Evolutionary conservation across 35 echinoderm and acorn worm species (phyloP), one percentile per base, ranked within the genome.

Genomic region (Ophioderma brevispina): DNA sequence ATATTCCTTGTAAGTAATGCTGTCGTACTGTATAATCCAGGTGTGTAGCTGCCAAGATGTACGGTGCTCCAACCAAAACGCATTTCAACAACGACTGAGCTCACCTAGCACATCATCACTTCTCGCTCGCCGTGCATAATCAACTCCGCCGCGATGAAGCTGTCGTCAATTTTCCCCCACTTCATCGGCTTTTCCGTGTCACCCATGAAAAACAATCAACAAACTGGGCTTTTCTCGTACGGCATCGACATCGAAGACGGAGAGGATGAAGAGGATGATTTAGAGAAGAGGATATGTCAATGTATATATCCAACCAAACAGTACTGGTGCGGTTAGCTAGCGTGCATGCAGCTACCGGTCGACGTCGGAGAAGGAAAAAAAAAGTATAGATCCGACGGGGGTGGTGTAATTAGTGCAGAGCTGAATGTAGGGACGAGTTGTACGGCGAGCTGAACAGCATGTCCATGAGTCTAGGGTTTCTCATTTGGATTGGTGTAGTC

Each of bases 381-480:
- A 70, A 70, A 70, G 59, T 70, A 70, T 70, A 70, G 59, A 70
- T 70, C 59, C 23, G 59, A 70, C 59, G 59, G 59, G 59, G 59
- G 59, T 18, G 59, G n/a, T 70, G 59, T 70, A 70, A 70, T 70
- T 70, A 70, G 59, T 70, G 59, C 17, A 18, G 59, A 70, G 59
- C 28, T 25, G 59, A 70, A 70, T 70, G 28, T 30, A 70, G 59
- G 23, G 28, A 70, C 59, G 59, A 70, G 59, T 70, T 70, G 59
- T 70, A 46, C 41, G 41, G 41, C 41, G 41, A 17, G 41, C 41
- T 70, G 59, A 70, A 70, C 59, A 70, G 59, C 59, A 70, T 70
- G 59, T 70, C 59, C 59, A 70, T 70, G 59, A 70, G 59, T 70
- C 17, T 70, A 70, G 59, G n/a, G n/a, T 70, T 70, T 70, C 59